Evolutionary conservation across 1,140 invertebrate genomes (phyloP).

Genomic region (Ceratosolen solmsi): DNA sequence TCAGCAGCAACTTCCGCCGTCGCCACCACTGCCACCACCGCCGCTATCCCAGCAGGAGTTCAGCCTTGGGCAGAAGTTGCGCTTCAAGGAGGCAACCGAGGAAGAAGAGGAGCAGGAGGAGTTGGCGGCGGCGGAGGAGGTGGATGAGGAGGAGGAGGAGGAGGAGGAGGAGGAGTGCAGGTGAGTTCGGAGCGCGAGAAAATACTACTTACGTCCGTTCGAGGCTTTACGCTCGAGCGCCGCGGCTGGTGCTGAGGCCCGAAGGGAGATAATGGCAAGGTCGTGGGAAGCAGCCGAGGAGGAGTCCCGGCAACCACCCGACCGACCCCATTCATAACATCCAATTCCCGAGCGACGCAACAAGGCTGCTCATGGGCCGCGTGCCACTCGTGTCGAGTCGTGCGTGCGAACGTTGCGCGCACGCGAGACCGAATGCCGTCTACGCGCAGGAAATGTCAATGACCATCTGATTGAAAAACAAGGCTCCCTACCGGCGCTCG

Average conservation of each 20-base stretch:
- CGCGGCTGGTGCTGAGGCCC: too few relatives aligned
- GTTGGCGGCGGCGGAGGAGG: too few relatives aligned
- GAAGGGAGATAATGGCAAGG: neutral
- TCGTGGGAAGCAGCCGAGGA: neutral
- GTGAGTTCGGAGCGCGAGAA: neutral
- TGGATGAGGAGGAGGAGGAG: too few relatives aligned
- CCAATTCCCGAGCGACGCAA: neutral
- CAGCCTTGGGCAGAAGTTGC: neutral
- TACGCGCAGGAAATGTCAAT: constrained; percentile 36
- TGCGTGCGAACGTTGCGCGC: neutral
- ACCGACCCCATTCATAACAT: neutral
- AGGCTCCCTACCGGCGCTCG: neutral
- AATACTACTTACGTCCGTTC: neutral
- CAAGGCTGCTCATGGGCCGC: too few relatives aligned
- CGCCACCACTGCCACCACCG: too few relatives aligned
- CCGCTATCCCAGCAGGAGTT: neutral
- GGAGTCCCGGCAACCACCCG: neutral
- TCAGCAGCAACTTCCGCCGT: too few relatives aligned
- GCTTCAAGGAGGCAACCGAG: neutral
- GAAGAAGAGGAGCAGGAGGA: too few relatives aligned
- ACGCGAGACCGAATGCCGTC: neutral
- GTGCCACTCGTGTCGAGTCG: neutral
- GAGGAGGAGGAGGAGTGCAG: neutral
- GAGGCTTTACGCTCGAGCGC: neutral
- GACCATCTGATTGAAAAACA: constrained; percentile 40